Evolutionary conservation across 2,888 invertebrate genomes (phyloP).

Genomic region (Ormia ochracea): DNA sequence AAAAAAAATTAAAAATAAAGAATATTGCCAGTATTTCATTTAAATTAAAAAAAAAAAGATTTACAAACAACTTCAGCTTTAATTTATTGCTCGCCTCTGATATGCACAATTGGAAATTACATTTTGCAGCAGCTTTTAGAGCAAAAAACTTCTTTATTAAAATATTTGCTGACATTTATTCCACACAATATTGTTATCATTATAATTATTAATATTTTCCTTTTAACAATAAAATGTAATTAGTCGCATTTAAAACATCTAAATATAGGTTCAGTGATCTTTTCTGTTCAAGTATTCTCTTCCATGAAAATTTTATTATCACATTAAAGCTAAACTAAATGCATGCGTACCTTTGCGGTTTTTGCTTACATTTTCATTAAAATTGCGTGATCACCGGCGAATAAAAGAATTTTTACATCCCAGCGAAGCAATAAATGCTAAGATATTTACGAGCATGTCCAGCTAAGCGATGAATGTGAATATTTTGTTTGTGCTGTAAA

Average conservation of each 20-base stretch:
- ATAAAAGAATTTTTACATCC: constrained; percentile 29
- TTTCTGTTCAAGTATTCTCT: constrained; percentile 24
- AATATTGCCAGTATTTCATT: background rate
- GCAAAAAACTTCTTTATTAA: background rate
- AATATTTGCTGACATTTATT: background rate
- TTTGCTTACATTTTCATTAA: constrained; percentile 8
- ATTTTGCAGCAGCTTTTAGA: background rate
- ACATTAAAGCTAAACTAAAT: background rate
- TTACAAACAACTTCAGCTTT: too few relatives aligned
- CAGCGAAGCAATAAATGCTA: background rate
- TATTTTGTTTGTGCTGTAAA: too few relatives aligned
- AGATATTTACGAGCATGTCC: too few relatives aligned
- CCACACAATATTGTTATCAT: background rate
- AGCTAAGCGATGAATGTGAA: too few relatives aligned
- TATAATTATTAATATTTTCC: too few relatives aligned
- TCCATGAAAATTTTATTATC: constrained; percentile 7
- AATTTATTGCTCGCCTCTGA: too few relatives aligned
- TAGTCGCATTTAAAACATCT: background rate
- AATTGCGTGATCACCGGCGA: constrained; percentile 54
- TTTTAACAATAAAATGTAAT: background rate
- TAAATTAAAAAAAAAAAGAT: too few relatives aligned
- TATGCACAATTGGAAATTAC: too few relatives aligned
- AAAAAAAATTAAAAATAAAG: too few relatives aligned
- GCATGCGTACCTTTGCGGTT: background rate
- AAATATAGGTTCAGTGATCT: constrained; percentile 45